A percentile compares a stretch with the other conserved stretches of the same genome.
Conservation (phyloP, 1,140 invertebrate genomes). For the Cepaea nemoralis region DNA sequence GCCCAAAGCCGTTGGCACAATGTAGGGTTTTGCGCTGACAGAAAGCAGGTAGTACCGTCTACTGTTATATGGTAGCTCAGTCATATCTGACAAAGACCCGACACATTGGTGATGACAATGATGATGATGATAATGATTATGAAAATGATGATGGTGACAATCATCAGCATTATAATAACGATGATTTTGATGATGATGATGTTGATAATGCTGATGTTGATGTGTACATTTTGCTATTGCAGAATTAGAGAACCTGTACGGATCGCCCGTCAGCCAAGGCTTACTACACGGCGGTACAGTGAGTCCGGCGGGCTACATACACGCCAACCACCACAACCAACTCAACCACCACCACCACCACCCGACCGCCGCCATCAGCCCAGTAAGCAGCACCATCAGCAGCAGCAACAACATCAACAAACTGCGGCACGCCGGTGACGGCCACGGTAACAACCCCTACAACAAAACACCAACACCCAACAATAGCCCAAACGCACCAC, state of each 20-base stretch:
- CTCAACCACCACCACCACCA: constrained; percentile 16
- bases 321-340: constrained; percentile 11
- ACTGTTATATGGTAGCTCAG: no score
- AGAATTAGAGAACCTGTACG: constrained; percentile 20
- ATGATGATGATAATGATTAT: no score
- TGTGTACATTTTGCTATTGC: no score
- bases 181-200: no score
- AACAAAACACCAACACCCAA: constrained; percentile 1
- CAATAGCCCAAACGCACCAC: constrained; percentile 3
- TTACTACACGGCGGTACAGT: constrained; percentile 7
- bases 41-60: no score
- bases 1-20: no score
- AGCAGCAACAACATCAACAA: constrained; percentile 1
- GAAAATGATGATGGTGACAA: no score
- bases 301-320: constrained; percentile 10
- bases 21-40: no score
- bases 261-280: neutral
- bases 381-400: neutral
- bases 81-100: no score
- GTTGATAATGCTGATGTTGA: no score
- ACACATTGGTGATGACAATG: no score
- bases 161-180: no score
- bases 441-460: constrained; percentile 7
- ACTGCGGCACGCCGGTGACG: constrained; percentile 5
- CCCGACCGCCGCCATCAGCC: constrained; percentile 10